Evolutionary conservation across 2,797 vertebrate genomes (phyloP).

Genomic region (Tadarida brasiliensis): DNA sequence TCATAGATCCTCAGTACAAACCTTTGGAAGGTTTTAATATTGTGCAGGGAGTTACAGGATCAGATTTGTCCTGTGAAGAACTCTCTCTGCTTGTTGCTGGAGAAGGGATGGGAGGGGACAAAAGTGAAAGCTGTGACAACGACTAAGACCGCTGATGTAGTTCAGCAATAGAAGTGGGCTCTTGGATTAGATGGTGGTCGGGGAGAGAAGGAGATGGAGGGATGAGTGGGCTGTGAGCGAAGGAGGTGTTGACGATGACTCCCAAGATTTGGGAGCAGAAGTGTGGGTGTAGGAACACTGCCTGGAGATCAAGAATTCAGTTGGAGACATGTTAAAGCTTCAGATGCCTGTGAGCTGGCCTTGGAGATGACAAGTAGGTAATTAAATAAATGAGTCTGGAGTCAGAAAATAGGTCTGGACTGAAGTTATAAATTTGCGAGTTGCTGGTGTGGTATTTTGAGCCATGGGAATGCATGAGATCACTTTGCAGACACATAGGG

Average conservation of each 20-base stretch:
- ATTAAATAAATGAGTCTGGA: constrained; percentile 72
- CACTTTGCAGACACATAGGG: not conserved
- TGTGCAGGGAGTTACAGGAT: rapidly evolving
- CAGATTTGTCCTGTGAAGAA: not conserved
- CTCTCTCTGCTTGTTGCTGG: not conserved
- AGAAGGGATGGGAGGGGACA: not conserved
- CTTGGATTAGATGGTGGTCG: not conserved
- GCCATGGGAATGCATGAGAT: constrained; percentile 6
- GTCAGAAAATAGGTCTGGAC: constrained; percentile 64
- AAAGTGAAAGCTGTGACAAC: not conserved
- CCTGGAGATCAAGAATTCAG: not conserved
- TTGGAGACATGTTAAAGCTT: not conserved
- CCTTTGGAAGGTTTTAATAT: not conserved
- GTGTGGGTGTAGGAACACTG: not conserved
- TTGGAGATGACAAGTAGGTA: constrained; percentile 52
- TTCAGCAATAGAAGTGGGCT: not conserved
- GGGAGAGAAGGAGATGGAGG: not conserved
- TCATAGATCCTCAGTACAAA: not conserved
- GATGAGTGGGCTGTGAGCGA: not conserved
- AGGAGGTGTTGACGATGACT: not conserved
- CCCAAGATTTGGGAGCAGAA: not conserved
- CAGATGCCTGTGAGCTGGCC: not conserved
- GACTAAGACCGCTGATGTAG: not conserved
- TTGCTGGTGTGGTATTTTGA: constrained; percentile 60
- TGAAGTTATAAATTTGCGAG: constrained; percentile 56